Conservation (phyloP, 2,888 invertebrate genomes). For the Eupeodes luniger region DNA sequence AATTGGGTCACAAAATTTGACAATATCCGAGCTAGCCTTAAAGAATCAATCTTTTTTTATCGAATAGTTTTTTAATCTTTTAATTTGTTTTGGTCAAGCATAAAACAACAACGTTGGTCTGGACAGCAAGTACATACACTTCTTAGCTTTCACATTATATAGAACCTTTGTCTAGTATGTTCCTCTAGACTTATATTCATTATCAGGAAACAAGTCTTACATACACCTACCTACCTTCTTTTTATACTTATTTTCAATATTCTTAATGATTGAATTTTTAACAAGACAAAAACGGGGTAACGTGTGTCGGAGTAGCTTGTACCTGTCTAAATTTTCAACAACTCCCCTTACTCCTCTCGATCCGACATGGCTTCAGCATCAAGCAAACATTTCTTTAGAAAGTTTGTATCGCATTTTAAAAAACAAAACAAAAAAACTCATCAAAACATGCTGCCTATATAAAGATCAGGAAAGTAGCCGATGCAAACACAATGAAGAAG, state of each 20-base stretch:
- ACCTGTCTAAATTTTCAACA: conserved; percentile 20
- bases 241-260: not conserved
- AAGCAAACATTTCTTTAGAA: conserved; percentile 64
- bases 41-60: too few relatives aligned
- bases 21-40: too few relatives aligned
- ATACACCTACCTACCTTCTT: too few relatives aligned
- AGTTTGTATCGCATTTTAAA: conserved; percentile 44
- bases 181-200: too few relatives aligned
- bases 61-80: too few relatives aligned
- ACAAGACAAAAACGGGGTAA: not conserved
- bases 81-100: too few relatives aligned
- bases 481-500: conserved; percentile 57
- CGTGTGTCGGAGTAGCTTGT: conserved; percentile 10
- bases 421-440: conserved; percentile 28
- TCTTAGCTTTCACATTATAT: too few relatives aligned
- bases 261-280: not conserved
- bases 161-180: too few relatives aligned
- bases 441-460: conserved; percentile 60
- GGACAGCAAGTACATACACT: too few relatives aligned
- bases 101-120: too few relatives aligned
- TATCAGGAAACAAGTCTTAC: too few relatives aligned
- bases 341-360: not conserved
- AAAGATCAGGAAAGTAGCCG: conserved; percentile 58
- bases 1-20: too few relatives aligned
- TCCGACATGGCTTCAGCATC: conserved; percentile 13